A percentile compares a stretch with the other conserved stretches of the same genome.
Evolutionary conservation across 2,113 vertebrate genomes (phyloP).

Genomic region (Atrichornis clamosus): DNA sequence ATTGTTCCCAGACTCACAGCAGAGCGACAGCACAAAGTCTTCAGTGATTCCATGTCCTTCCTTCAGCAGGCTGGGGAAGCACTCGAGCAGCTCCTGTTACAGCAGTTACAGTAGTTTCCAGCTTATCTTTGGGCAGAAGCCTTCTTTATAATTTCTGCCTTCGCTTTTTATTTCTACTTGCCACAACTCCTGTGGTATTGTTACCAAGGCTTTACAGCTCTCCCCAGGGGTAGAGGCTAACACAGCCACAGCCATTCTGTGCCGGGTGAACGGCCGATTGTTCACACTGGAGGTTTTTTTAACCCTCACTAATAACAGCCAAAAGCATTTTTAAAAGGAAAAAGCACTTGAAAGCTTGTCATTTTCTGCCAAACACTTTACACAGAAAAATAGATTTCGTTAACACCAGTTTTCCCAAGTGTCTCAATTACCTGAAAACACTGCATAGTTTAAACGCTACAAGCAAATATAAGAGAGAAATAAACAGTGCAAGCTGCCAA

Average conservation of each 20-base stretch:
- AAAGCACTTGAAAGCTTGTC: neutral
- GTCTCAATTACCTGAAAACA: slow-evolving; percentile 56
- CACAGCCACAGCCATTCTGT: neutral
- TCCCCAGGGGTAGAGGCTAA: neutral
- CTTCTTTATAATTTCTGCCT: neutral
- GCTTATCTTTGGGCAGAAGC: neutral
- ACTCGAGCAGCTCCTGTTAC: neutral
- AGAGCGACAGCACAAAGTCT: neutral
- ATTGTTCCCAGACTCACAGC: neutral
- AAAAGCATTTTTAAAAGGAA: slow-evolving; percentile 4
- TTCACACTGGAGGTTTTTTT: neutral
- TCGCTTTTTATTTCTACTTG: neutral
- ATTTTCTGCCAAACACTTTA: slow-evolving; percentile 24
- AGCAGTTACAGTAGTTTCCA: neutral
- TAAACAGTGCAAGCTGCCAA: neutral
- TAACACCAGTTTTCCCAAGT: slow-evolving; percentile 39
- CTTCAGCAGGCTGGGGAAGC: neutral
- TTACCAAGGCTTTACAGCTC: neutral
- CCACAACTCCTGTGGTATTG: neutral
- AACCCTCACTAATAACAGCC: slow-evolving; percentile 11
- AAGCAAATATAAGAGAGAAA: neutral
- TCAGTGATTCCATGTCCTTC: neutral
- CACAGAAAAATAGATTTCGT: slow-evolving; percentile 23
- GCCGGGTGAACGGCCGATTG: neutral
- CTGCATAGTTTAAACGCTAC: slow-evolving; percentile 3